Evolutionary conservation across 2,797 vertebrate species (phyloP).

Genomic region (Orientallactaga sibirica): DNA sequence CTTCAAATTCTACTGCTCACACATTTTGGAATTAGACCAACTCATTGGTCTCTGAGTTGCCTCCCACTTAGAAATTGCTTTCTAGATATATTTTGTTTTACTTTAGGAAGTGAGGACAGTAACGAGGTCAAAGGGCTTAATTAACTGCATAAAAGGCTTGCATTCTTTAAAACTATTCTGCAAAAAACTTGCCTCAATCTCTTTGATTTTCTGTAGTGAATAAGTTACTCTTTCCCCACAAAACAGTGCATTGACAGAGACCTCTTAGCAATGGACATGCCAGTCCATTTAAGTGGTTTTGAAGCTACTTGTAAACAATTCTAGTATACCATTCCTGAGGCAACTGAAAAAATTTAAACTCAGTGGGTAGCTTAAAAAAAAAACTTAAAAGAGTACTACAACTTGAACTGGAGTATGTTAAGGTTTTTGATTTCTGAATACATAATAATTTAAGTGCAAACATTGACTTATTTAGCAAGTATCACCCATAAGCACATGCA

Average conservation of each 20-base stretch:
- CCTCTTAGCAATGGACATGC: constrained; percentile 15
- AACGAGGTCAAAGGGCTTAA: constrained; percentile 48
- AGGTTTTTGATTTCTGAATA: constrained; percentile 58
- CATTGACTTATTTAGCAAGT: constrained; percentile 51
- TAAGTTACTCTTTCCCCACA: constrained; percentile 38
- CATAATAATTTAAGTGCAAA: constrained; percentile 41
- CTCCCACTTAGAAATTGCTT: constrained; percentile 56
- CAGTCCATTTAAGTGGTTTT: constrained; percentile 30
- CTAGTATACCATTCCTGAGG: constrained; percentile 25
- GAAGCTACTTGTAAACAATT: constrained; percentile 46
- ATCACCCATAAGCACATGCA: constrained; percentile 17
- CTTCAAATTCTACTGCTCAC: constrained; percentile 59
- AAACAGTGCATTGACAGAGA: not conserved
- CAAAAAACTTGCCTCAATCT: constrained; percentile 19
- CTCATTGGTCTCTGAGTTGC: constrained; percentile 36
- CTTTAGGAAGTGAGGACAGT: constrained; percentile 34
- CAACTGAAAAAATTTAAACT: constrained; percentile 48
- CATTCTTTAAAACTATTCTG: constrained; percentile 53
- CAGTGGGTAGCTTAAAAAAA: constrained; percentile 16
- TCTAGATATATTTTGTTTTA: constrained; percentile 47
- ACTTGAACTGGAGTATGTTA: not conserved
- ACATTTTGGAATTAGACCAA: constrained; percentile 44
- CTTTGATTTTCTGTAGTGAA: constrained; percentile 63
- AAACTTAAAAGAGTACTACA: not conserved
- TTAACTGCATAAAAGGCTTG: constrained; percentile 41